Base-by-base conservation (phyloP, 2,797 vertebrate species). In the Microhierax caerulescens region DNA sequence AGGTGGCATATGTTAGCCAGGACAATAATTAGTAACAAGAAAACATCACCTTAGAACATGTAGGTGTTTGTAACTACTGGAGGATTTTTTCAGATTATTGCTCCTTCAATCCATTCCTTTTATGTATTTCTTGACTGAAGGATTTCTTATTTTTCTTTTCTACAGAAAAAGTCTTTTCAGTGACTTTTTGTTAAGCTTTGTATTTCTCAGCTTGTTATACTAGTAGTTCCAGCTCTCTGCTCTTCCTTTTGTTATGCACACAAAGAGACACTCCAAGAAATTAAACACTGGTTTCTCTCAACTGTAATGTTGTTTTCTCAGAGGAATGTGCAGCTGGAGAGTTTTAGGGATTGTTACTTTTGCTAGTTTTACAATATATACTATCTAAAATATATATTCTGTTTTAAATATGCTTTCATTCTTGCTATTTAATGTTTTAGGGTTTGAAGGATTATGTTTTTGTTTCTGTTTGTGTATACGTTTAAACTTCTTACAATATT, bases 241-340 rank as follows among this genome's bases (percentile, higher is more conserved):
- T 74, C 67, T 77, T 94, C 74, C 81, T 91, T 94, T 91, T 93
- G 59, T 91, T 77, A 60, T 34, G 10, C 45, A 41, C 69, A 95
- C 74, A 93, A 90, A 91, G 50, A 76, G 15, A 50, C 36, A 61
- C 36, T 70, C 45, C 22, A 54, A 70, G 39, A 94, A 93, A 89
- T 95, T 92, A 90, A 74, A 12, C 0, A 43, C 32, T 74, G 6
- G 22, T 77, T 87, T 76, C 74, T 79, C 25, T 93, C 80, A 69
- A 76, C 25, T 79, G 51, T 0, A 1, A 63, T 74, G 90, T 92
- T 73, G 22, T 85, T 91, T 95, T 64, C 85, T 90, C 43, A 48
- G 63, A 88, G 56, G 19, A 81, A 2, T n/a, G 11, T 70, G 34
- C 13, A 37, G 32, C 74, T 77, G 77, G 63, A 69, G 65, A 91